Percentiles rank a stretch among this genome's conserved stretches.
Evolutionary conservation across 2,888 invertebrate genomes (phyloP).

Genomic region (Lycia hirtaria): DNA sequence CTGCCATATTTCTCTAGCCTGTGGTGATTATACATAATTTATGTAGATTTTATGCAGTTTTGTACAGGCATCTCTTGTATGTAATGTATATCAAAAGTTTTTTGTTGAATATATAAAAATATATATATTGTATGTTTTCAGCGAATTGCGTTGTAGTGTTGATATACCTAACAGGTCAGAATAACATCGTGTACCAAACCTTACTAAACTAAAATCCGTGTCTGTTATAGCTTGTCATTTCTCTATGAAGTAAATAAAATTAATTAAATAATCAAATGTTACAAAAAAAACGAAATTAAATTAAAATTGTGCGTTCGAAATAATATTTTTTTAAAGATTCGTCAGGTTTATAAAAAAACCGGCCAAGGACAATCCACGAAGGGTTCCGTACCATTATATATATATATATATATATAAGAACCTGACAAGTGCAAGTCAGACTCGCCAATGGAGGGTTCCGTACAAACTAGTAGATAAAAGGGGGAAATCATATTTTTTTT

Average conservation of each 20-base stretch:
- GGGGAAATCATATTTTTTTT: no score
- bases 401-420: no score
- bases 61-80: not conserved
- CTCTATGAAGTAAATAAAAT: constrained; percentile 14
- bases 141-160: constrained; percentile 69
- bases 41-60: constrained; percentile 5
- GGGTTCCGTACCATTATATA: no score
- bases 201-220: constrained; percentile 42
- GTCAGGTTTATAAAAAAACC: no score
- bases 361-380: no score
- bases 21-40: no score
- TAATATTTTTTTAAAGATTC: no score
- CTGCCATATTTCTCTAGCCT: no score
- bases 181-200: constrained; percentile 60
- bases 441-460: no score
- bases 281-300: not conserved
- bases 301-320: no score
- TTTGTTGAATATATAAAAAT: constrained; percentile 39
- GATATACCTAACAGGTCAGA: constrained; percentile 76
- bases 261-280: not conserved
- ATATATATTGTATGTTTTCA: constrained; percentile 73
- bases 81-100: constrained; percentile 5
- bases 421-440: no score
- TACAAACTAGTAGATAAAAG: no score
- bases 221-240: constrained; percentile 65